Conservation (phyloP, 2,797 vertebrate genomes). For the Thripadectes ignobilis region DNA sequence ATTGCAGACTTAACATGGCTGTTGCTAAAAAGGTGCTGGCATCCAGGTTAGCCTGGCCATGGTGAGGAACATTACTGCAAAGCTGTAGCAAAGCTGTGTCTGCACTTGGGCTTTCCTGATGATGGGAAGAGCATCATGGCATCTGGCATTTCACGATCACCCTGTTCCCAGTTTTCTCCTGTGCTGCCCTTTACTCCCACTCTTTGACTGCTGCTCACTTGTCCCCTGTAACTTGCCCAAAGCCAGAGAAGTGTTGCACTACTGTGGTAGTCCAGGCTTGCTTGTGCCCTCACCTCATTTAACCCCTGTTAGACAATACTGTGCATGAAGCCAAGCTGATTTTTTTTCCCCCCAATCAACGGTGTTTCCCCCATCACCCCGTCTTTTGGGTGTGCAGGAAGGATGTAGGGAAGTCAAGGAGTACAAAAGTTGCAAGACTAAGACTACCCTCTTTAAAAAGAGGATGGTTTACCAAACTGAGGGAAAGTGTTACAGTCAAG, state of each 20-base stretch:
- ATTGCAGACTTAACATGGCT: background rate
- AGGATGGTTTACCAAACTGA: background rate
- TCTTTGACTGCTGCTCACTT: background rate
- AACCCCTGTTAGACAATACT: background rate
- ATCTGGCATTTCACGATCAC: background rate
- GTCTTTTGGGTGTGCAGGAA: background rate
- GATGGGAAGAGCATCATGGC: rapidly evolving
- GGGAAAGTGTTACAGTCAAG: background rate
- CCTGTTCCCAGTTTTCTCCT: background rate
- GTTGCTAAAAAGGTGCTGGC: background rate
- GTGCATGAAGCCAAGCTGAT: background rate
- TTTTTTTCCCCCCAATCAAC: background rate
- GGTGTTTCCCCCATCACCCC: background rate
- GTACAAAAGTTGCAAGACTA: background rate
- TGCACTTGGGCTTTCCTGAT: background rate
- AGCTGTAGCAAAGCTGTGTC: background rate
- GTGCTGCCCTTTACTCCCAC: background rate
- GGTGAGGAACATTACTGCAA: background rate
- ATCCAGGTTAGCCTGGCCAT: background rate
- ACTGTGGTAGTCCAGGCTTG: background rate
- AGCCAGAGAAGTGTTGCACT: background rate
- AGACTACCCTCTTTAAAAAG: background rate
- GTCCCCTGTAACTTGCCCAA: background rate
- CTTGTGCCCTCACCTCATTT: background rate
- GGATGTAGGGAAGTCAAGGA: background rate